Base-by-base conservation (phyloP, 2,797 vertebrate species). In the Myripristis murdjan region DNA sequence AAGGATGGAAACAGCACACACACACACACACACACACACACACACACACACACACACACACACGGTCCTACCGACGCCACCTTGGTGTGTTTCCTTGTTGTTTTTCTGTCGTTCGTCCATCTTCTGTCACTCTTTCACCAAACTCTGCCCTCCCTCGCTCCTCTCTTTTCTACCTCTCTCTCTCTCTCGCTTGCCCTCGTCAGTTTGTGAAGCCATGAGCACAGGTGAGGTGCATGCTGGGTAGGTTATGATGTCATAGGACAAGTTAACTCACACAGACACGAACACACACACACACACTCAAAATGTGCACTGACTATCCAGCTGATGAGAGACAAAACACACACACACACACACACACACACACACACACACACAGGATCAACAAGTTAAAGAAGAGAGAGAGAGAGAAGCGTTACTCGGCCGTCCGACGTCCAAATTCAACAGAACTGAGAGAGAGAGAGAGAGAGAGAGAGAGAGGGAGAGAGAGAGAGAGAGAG, bases 221-320 rank as follows among this genome's bases (percentile, higher is more conserved):
- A 24, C 64, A 75, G 79, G 66, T 70, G 61, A 81, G 53, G 60
- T 56, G 77, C 73, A 78, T 75, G 59, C 10, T 73, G 64, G 71
- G 71, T 43, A 58, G 0, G 39, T 35, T 39, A 26, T 79, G 84
- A 79, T 70, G 84, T 77, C 81, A 80, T 33, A 20, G 64, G 54
- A 62, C 37, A 47, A 57, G 24, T 47, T 48, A 44, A 48, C 55
- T 28, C 28, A 28, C 20, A 62, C 56, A n/a, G n/a, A n/a, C n/a
- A n/a, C n/a, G n/a, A n/a, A 56, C 43, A 28, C 22, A 11, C 4
- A 31, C 47, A 28, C 18, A 60, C 14, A 41, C 20, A 41, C 33
- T 11, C 47, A 23, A 28, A 28, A 28, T 28, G 28, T 6, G 28
- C 4, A 28, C 28, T 5, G 28, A 28, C 6, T 28, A 28, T n/a